These are phyloP conservation scores for Eulemur rufifrons DNA, from an alignment of 2,113 vertebrate species.

Conservation along the genomic window DNA sequence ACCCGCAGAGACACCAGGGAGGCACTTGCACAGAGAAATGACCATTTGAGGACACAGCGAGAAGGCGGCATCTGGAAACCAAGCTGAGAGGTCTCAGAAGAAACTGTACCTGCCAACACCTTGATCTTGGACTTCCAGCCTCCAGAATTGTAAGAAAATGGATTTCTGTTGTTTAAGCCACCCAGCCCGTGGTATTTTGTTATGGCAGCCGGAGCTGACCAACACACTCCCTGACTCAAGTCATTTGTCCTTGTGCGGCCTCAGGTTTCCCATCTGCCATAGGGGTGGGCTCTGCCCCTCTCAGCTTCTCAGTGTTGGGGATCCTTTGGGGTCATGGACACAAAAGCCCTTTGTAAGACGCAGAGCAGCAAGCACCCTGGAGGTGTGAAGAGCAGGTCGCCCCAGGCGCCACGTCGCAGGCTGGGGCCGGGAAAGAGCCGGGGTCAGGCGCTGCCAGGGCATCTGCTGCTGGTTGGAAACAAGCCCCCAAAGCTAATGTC, in stretches of 20 bases:
- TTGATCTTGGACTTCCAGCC: neutral
- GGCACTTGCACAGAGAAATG: neutral
- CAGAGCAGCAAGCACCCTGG: neutral
- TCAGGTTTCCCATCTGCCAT: neutral
- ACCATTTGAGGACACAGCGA: fast-evolving
- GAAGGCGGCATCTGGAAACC: neutral
- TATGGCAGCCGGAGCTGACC: fast-evolving
- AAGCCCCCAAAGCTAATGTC: neutral
- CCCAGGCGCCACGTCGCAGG: fast-evolving
- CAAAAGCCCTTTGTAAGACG: neutral
- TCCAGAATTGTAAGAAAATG: neutral
- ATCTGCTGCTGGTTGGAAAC: neutral
- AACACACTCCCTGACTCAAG: neutral
- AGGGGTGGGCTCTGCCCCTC: neutral
- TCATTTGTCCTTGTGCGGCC: neutral
- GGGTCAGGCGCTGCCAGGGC: neutral
- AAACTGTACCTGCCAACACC: too few relatives aligned
- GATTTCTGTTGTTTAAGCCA: neutral
- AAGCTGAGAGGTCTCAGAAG: neutral
- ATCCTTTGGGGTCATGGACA: neutral
- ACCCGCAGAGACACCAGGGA: neutral
- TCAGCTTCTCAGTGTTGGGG: neutral
- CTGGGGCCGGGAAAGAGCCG: neutral
- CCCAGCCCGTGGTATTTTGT: fast-evolving
- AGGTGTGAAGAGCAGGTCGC: neutral